Evolutionary conservation across 2,888 invertebrate genomes (phyloP).

Genomic region (Sminthurides aquaticus): DNA sequence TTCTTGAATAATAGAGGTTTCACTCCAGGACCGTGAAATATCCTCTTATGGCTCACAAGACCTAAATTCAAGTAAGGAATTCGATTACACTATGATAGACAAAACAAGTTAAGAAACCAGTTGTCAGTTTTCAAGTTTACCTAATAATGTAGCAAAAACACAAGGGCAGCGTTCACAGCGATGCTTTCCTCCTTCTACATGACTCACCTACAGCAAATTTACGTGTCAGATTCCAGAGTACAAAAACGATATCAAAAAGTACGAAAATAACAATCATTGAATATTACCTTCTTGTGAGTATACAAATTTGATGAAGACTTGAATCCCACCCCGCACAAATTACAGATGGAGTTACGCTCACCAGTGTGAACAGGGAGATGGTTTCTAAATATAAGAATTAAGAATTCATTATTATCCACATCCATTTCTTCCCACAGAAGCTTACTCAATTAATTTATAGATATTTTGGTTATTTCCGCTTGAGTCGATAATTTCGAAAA

Average conservation of each 20-base stretch:
- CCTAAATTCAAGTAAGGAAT: slow-evolving; percentile 7
- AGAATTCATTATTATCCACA: not conserved
- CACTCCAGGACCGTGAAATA: slow-evolving; percentile 6
- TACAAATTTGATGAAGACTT: slow-evolving; percentile 19
- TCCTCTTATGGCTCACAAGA: slow-evolving; percentile 12
- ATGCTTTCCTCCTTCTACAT: slow-evolving; percentile 12
- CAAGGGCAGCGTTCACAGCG: slow-evolving; percentile 17
- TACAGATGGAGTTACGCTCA: slow-evolving; percentile 13
- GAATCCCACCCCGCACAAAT: slow-evolving; percentile 19
- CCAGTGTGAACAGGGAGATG: slow-evolving; percentile 18
- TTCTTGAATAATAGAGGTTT: not conserved
- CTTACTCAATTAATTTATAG: too few relatives aligned
- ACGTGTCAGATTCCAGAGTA: too few relatives aligned
- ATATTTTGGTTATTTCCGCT: too few relatives aligned
- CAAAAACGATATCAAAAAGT: too few relatives aligned
- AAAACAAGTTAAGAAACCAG: too few relatives aligned
- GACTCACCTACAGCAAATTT: too few relatives aligned
- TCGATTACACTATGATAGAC: too few relatives aligned
- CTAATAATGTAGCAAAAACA: slow-evolving; percentile 12
- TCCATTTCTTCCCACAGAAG: too few relatives aligned
- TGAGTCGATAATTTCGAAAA: too few relatives aligned
- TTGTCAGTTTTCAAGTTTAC: too few relatives aligned
- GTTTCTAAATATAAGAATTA: slow-evolving; percentile 4
- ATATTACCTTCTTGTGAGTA: slow-evolving; percentile 16
- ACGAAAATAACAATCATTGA: too few relatives aligned